phyloP scores from a whole-genome alignment of 1,140 invertebrate genomes.

The Brachionus paranguensis region DNA sequence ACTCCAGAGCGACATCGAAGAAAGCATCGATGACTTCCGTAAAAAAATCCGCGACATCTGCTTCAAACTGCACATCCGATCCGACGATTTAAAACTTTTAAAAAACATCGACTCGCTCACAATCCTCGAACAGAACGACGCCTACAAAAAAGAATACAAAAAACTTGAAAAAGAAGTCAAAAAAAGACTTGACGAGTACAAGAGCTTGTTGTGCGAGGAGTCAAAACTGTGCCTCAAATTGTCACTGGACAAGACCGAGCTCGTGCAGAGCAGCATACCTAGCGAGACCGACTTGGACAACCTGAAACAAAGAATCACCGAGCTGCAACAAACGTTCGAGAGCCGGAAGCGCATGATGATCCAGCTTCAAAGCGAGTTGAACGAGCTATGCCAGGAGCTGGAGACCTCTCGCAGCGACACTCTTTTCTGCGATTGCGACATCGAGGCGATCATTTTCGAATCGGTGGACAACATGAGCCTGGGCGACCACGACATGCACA shows the following conservation, averaged over 20 bases:
- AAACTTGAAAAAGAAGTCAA: slow-evolving; percentile 20
- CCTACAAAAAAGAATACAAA: not conserved
- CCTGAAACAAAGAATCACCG: not conserved
- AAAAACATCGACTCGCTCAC: not conserved
- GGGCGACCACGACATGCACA: not conserved
- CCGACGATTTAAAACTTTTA: not conserved
- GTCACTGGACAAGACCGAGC: not conserved
- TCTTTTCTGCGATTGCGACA: not conserved
- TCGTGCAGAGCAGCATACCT: not conserved
- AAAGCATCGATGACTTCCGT: not conserved
- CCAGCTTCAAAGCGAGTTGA: not conserved
- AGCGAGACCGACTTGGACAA: not conserved
- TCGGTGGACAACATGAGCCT: not conserved
- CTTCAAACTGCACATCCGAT: not conserved
- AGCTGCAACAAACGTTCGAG: not conserved
- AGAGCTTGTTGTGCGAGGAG: not conserved
- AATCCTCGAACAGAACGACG: not conserved
- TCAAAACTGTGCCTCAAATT: not conserved
- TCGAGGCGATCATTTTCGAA: slow-evolving; percentile 6
- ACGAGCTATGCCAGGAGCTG: not conserved
- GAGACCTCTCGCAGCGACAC: not conserved
- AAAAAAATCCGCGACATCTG: slow-evolving; percentile 17
- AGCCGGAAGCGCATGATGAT: not conserved
- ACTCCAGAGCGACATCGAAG: not conserved
- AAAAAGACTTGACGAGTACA: slow-evolving; percentile 8